Percentiles rank a stretch among this genome's conserved stretches.
Evolutionary conservation across 2,888 invertebrate genomes (phyloP).

Genomic region (Nomada ruficornis): DNA sequence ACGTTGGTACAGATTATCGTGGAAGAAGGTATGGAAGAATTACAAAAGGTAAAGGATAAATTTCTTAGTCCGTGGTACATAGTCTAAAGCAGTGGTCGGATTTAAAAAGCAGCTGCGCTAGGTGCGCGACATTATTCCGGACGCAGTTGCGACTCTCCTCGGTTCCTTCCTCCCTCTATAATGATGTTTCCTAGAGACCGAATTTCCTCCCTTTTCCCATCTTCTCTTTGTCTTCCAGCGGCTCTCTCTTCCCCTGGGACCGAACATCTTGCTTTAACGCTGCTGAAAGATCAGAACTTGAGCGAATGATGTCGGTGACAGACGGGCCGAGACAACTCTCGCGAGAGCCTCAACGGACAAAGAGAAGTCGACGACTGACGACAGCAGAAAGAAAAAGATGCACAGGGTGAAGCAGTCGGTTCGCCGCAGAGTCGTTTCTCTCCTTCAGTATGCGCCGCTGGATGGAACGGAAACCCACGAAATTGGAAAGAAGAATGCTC

Average conservation of each 20-base stretch:
- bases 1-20: background rate
- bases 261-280: slow-evolving; percentile 66
- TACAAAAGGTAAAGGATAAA: background rate
- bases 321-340: slow-evolving; percentile 71
- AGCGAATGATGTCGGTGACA: slow-evolving; percentile 75
- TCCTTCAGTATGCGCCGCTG: slow-evolving; percentile 17
- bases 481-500: slow-evolving; percentile 40
- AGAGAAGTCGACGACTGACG: background rate
- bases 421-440: slow-evolving; percentile 49
- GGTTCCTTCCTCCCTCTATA: slow-evolving; percentile 1
- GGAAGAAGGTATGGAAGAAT: slow-evolving; percentile 2
- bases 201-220: background rate
- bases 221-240: slow-evolving; percentile 33
- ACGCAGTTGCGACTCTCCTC: slow-evolving; percentile 19
- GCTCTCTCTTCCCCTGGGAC: slow-evolving; percentile 47
- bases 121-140: slow-evolving; percentile 43
- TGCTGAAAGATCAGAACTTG: slow-evolving; percentile 75
- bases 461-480: slow-evolving; percentile 23
- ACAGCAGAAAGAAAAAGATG: background rate
- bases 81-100: slow-evolving; percentile 4
- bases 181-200: slow-evolving; percentile 9
- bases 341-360: slow-evolving; percentile 55
- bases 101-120: slow-evolving; percentile 56
- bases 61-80: slow-evolving; percentile 25
- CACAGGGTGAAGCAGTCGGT: slow-evolving; percentile 7